Base-by-base conservation (phyloP, 2,888 invertebrate genomes). In the Griposia aprilina region DNA sequence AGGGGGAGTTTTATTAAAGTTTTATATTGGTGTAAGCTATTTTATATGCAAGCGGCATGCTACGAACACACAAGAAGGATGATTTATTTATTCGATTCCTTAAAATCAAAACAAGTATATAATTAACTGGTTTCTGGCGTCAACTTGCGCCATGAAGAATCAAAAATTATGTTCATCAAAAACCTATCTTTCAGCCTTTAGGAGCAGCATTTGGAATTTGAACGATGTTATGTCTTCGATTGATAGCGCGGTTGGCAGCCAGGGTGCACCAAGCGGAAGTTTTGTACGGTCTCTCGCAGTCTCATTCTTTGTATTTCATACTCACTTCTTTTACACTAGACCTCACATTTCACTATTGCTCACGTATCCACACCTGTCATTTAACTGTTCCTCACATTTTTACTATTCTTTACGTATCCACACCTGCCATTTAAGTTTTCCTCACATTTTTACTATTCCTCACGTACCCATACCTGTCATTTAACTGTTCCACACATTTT, bases 11-110 rank as follows among this genome's bases (percentile, higher is more conserved):
- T 74, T 77, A 77, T 77, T 68, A 81, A 41, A 71, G 55, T 85
- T 84, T 87, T 60, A 69, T 82, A 71, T 76, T 74, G 76, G 52
- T 80, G 84, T 69, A 80, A 81, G 45, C 80, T 79, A 45, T 82
- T 83, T 84, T 76, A 62, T 72, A 65, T 69, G 59, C 83, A 74
- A 55, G 15, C 52, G 73, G 26, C 72, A 62, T 83, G 76, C 66
- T 57, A 45, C 17, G 15, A 74, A 41, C 36, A 59, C 70, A 69
- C 59, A 7, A 55, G 50, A 59, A 63, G 11, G 10, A 50, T 65
- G 23, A 69, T 60, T 72, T 52, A 72, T 80, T 76, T 52, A 76
- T 59, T 48, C 0, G 1, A 55, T 52, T 48, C 11, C 48, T 55
- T 26, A 17, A 55, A 57, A 79, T 48, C 45, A 23, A 70, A 55